phyloP scores from a whole-genome alignment of 2,888 invertebrate genomes.

The Alentia gelatinosa region DNA sequence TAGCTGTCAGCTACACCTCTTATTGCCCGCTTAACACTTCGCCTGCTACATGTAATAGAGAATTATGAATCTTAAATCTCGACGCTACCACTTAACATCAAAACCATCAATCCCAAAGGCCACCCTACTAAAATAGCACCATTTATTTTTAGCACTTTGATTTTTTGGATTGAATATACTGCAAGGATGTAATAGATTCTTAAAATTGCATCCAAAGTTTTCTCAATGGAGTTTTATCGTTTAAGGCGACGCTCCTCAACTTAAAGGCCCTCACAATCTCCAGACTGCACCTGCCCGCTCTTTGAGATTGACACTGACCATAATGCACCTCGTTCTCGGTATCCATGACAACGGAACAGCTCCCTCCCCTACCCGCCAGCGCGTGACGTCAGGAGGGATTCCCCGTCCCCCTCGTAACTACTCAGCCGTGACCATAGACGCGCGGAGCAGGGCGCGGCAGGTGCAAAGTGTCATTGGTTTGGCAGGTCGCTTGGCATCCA shows the following conservation, averaged over 20 bases:
- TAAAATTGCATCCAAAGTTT: neutral
- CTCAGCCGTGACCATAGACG: neutral
- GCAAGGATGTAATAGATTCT: no score
- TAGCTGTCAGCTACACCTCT: neutral
- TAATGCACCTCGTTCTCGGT: neutral
- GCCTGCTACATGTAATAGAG: neutral
- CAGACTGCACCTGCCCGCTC: neutral
- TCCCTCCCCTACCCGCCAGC: neutral
- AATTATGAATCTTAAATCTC: no score
- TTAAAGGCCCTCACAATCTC: neutral
- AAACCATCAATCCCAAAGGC: no score
- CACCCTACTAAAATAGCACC: no score
- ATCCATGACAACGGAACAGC: neutral
- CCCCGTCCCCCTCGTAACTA: neutral
- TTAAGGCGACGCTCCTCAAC: neutral
- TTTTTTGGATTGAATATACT: no score
- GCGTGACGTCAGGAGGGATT: slow-evolving; percentile 26
- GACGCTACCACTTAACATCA: no score
- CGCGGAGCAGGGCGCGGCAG: neutral
- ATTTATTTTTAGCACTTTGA: no score
- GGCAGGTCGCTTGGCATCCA: slow-evolving; percentile 38
- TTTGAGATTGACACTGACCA: neutral
- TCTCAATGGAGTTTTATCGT: neutral
- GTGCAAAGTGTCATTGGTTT: slow-evolving; percentile 34
- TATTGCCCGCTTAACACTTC: neutral